Evolutionary conservation across 2,113 vertebrate species (phyloP).

Genomic region (Ophthalmolycus amberensis): DNA sequence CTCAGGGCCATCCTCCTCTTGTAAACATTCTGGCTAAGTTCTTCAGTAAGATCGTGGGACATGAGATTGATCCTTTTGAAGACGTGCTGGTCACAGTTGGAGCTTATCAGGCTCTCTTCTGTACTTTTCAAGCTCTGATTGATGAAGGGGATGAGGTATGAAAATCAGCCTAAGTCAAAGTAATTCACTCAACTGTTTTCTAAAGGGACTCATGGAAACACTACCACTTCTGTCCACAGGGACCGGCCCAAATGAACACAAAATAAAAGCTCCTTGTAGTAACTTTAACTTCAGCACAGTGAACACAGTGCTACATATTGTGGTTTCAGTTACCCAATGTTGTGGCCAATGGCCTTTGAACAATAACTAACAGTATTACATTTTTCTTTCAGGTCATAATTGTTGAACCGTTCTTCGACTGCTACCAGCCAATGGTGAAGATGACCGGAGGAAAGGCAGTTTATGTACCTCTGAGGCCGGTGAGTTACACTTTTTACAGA

Average conservation of each 20-base stretch:
- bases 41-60: conserved; percentile 87
- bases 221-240: too few species aligned
- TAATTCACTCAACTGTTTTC: too few species aligned
- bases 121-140: conserved; percentile 91
- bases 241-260: too few species aligned
- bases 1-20: conserved; percentile 90
- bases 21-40: conserved; percentile 89
- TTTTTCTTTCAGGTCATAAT: conserved; percentile 89
- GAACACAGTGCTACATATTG: neutral
- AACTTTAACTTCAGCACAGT: neutral
- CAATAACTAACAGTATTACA: neutral
- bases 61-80: conserved; percentile 86
- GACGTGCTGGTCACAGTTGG: conserved; percentile 94
- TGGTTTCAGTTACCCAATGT: neutral
- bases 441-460: conserved; percentile 91
- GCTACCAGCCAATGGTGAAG: conserved; percentile 92
- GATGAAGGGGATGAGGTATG: conserved; percentile 93
- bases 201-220: too few species aligned
- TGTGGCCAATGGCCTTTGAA: neutral
- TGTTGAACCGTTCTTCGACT: conserved; percentile 95
- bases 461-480: conserved; percentile 88
- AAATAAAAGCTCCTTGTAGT: too few species aligned
- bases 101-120: conserved; percentile 92
- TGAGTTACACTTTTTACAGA: conserved; percentile 72
- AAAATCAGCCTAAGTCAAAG: too few species aligned